Evolutionary conservation across 2,888 invertebrate genomes (phyloP), one percentile per base, ranked within the genome.

Genomic region (Adelognathus sp.): DNA sequence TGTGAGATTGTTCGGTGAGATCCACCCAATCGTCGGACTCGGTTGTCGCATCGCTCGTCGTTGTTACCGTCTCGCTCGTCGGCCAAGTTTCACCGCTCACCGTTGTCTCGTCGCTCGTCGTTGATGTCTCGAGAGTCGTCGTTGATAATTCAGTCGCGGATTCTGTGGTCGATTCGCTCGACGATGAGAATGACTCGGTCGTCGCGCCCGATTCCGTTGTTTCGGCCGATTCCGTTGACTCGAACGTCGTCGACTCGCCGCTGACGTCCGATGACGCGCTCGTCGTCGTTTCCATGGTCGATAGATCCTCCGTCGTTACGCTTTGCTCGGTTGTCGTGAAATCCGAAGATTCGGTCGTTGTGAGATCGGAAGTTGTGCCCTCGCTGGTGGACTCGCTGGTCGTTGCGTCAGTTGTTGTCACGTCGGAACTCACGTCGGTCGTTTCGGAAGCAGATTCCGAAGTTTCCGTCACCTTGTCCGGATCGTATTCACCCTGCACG

Each of bases 51-150:
- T 70, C 79, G 58, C 70, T 82, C 74, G 75, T 64, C 11, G 83
- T 74, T 46, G 76, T 71, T 14, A 74, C 75, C 16, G 50, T 76
- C 67, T 77, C 76, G 6, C 73, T 46, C 60, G 82, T 63, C 76
- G 83, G 86, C n/a, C 89, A 87, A 7, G 88, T 89, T 46, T 88
- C 86, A 58, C 88, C 88, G 33, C 79, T 60, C 5, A 46, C 67
- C 6, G 60, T 77, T 1, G 85, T 84, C 36, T 60, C 78, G 3
- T 46, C 74, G 18, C 82, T 78, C 56, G 77, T 80, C 2, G 86
- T 83, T 6, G 84, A n/a, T 80, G n/a, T 3, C 46, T 6, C 76
- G 80, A 29, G 83, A 78, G 9, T 80, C 84, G n/a, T n/a, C 3
- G 84, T 86, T 3, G 88, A 86, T n/a, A n/a, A n/a, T n/a, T n/a